Percentiles rank a stretch among this genome's conserved stretches.
Evolutionary conservation across 1,140 invertebrate genomes (phyloP).

Genomic region (Caenorhabditis brenneri): DNA sequence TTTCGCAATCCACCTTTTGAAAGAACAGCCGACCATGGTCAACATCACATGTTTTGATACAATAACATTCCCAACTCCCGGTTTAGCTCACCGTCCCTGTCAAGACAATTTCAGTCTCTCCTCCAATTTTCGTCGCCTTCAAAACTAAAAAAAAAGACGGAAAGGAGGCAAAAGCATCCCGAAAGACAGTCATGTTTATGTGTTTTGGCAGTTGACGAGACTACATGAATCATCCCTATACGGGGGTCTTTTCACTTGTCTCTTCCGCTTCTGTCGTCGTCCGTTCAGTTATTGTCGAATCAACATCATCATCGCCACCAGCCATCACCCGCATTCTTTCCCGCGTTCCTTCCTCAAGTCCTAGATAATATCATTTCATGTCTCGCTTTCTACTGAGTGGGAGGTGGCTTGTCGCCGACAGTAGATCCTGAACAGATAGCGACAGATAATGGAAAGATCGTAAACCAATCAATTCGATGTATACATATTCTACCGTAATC

Average conservation of each 20-base stretch:
- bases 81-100: background rate
- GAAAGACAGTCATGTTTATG: constrained; percentile 10
- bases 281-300: constrained; percentile 28
- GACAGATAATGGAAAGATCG: background rate
- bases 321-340: background rate
- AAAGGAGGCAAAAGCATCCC: background rate
- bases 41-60: background rate
- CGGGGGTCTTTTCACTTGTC: background rate
- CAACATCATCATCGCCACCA: background rate
- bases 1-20: background rate
- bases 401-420: background rate
- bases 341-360: background rate
- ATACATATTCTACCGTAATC: background rate
- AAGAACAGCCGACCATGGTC: background rate
- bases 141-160: background rate
- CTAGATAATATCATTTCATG: constrained; percentile 11
- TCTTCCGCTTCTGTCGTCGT: background rate
- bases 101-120: background rate
- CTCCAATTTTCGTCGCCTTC: background rate
- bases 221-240: background rate
- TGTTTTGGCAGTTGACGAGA: background rate
- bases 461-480: background rate
- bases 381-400: background rate
- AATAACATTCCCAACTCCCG: background rate
- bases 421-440: background rate